Base-by-base conservation (phyloP, 1,140 invertebrate species). In the Elysia chlorotica region DNA sequence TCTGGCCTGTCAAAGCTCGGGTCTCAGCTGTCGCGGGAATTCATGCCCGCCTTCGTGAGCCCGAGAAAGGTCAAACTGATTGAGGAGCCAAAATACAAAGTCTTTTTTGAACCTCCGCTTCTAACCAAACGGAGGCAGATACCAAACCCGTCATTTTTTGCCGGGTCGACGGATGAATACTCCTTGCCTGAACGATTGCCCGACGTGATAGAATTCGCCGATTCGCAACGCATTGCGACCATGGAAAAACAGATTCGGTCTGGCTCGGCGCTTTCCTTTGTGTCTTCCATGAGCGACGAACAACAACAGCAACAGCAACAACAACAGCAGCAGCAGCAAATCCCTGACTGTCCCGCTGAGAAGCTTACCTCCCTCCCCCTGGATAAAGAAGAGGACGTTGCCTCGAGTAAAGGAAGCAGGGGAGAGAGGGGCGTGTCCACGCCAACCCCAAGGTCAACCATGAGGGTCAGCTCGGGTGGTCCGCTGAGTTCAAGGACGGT, bases 111-210 rank as follows among this genome's bases (percentile, higher is more conserved):
- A 1, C 79, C 79, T 0, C 79, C 79, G 2, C 57, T 80, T 21
- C 70, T 80, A 21, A 61, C 71, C 30, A 77, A 73, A 33, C 59
- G 53, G 17, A 71, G 67, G 28, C 77, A 80, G 74, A 62, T 54
- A 17, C 63, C 74, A 5, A 76, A 76, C 31, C 79, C 79, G 0
- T 57, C 71, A 0, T 80, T 80, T 56, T 80, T 80, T 53, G 79
- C 79, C 35, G 79, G 79, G 0, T 80, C 79, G 14, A 57, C 48
- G 10, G 59, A 71, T 5, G 73, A 70, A 25, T 80, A 80, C 73
- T 66, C 25, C 6, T 65, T 80, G 4, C 79, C 79, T 2, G 79
- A 80, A 14, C 74, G 77, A 48, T 65, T 80, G 53, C 79, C 79
- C 0, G 77, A 78, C 28, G 71, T 77, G 31, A 37, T 80, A 2